Base-by-base conservation (phyloP, 1,140 invertebrate species). In the Orchesella cincta region DNA sequence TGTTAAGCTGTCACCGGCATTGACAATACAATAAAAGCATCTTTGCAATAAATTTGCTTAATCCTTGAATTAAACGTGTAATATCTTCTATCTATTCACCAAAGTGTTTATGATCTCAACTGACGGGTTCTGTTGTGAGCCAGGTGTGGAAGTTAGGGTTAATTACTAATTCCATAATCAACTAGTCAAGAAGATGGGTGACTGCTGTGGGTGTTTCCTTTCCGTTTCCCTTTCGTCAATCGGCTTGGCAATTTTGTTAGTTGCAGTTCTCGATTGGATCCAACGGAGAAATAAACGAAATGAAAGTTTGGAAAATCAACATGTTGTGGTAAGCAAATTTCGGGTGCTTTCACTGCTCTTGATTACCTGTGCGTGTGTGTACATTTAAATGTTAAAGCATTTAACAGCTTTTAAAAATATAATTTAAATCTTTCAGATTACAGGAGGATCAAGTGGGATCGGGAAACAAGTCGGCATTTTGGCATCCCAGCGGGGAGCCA, bases 371-470 rank as follows among this genome's bases (percentile, higher is more conserved):
- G n/a, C n/a, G n/a, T n/a, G n/a, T n/a, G n/a, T n/a, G n/a, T n/a
- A n/a, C n/a, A n/a, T n/a, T n/a, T n/a, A n/a, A n/a, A n/a, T n/a
- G n/a, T n/a, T n/a, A n/a, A n/a, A n/a, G n/a, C n/a, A n/a, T n/a
- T n/a, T n/a, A n/a, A n/a, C n/a, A n/a, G n/a, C 14, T 51, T 51
- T 14, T 51, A 14, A 14, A 64, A 8, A 20, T 12, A 36, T n/a
- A n/a, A n/a, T n/a, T n/a, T n/a, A n/a, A n/a, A n/a, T n/a, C n/a
- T n/a, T n/a, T 71, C 75, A 85, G 86, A 88, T 98, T n/a, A 97
- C 94, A 31, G 97, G 97, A 67, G 97, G 96, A 35, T 98, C 96
- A 0, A 96, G 94, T 87, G 97, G 97, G 5, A 98, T 98, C 82
- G 97, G 97, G 1, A 93, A 94, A 85, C 89, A 90, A 64, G 84